Base-by-base conservation (phyloP, 1,140 invertebrate genomes). In the Hycleus phaleratus region DNA sequence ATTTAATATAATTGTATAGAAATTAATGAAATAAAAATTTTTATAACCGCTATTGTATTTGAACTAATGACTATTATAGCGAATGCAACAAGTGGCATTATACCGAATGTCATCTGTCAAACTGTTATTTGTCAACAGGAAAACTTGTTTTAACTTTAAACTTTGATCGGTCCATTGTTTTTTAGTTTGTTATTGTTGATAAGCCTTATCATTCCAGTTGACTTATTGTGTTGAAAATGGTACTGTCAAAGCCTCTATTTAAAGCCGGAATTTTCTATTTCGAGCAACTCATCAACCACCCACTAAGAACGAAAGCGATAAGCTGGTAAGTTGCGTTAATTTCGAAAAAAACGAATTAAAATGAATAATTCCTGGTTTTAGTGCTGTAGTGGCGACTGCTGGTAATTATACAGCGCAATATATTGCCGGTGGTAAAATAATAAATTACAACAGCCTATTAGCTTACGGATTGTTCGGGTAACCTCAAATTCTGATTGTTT, bases 391-490 rank as follows among this genome's bases (percentile, higher is more conserved):
- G 26, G 82, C 84, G 6, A 75, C 79, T 26, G 75, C 82, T 32
- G 85, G 82, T 6, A 86, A 85, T 72, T 73, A 82, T 10, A 78
- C 81, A 38, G 82, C 85, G 3, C 85, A 88, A 68, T 75, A 81
- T 48, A 74, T 87, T 8, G 71, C 78, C 8, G 83, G 84, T 38
- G 73, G 74, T 5, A 79, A 79, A 58, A 61, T 76, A 39, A 72
- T 84, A n/a, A 79, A 82, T 66, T 71, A 81, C 38, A 80, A 86
- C 25, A 85, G 79, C 63, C 67, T 87, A 8, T 63, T 86, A 7
- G 83, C 85, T 5, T 88, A 85, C 74, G 84, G 79, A 50, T 63
- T 85, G 24, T 87, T 85, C 78, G 86, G 85, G 84, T 85, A 77
- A 76, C 48, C 9, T 48, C 42, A 12, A 46, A 32, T 32, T 7